phyloP scores from a whole-genome alignment of 2,113 vertebrate genomes.

The Romanogobio albipinnatus region DNA sequence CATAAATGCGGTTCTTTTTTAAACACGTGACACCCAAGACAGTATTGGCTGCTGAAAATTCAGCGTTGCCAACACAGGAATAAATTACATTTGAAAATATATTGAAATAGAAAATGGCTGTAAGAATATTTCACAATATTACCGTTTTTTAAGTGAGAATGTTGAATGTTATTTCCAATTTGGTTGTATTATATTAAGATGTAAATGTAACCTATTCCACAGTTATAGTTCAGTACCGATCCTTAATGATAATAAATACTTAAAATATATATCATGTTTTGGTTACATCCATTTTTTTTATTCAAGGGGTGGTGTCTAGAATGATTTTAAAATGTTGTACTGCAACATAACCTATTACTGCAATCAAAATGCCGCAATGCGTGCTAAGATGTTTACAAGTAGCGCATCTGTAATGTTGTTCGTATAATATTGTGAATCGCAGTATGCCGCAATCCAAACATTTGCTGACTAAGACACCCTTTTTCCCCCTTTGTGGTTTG shows the following conservation, averaged over 20 bases:
- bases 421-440: background rate
- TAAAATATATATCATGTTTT: background rate
- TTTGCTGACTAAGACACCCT: slow-evolving; percentile 26
- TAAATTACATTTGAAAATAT: background rate
- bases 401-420: background rate
- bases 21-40: background rate
- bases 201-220: background rate
- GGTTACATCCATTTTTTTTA: background rate
- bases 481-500: background rate
- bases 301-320: background rate
- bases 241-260: background rate
- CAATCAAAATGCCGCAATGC: background rate
- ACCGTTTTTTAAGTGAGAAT: background rate
- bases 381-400: background rate
- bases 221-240: background rate
- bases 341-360: background rate
- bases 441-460: background rate
- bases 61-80: background rate
- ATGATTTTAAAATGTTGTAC: background rate
- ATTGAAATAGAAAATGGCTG: background rate
- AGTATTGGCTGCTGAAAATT: background rate
- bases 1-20: no score
- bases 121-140: background rate
- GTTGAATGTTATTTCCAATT: background rate
- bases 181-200: background rate